Evolutionary conservation across 1,140 invertebrate species (phyloP), one percentile per base, ranked within the genome.

Genomic region (Orchesella cincta): DNA sequence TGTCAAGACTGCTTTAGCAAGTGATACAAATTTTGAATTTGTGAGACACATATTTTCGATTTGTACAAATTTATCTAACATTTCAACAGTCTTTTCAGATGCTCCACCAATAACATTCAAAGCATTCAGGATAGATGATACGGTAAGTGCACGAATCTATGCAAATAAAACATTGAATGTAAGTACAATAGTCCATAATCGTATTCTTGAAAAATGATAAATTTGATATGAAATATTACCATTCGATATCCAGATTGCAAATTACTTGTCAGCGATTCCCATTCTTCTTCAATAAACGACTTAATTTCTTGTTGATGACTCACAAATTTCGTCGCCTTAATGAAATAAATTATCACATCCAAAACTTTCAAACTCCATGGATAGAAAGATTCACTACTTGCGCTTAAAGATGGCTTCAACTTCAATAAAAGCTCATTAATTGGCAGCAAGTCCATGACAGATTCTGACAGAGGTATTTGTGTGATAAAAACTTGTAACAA

Each of bases 61-160:
- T 62, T 77, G 46, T 33, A 77, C 35, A 62, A 77, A 77, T 39
- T 71, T 51, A 31, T 73, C 35, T 14, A 62, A 51, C 76, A 77
- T 77, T 62, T 71, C 52, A 35, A 29, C 1, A 54, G 54, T 57
- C 73, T 77, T 77, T 36, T 28, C 39, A 29, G 64, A 20, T 3
- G 23, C 5, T 36, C 23, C 23, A 20, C 62, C 28, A 34, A 35
- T 8, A 29, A 1, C 1, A 12, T 46, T 16, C 20, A 46, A 2
- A 3, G 39, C 20, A 26, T 46, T 73, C 46, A 8, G 36, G 3
- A 73, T 34, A 28, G 46, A 14, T 2, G 71, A 73, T 23, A 39
- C 1, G 8, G 71, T 73, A 5, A 73, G 39, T 14, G 71, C 39
- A 14, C 71, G 71, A 51, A 73, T 35, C 71, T 73, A 36, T 18